Evolutionary conservation across 2,797 vertebrate species (phyloP), one percentile per base, ranked within the genome.

Genomic region (Hypotaenidia philippensis): DNA sequence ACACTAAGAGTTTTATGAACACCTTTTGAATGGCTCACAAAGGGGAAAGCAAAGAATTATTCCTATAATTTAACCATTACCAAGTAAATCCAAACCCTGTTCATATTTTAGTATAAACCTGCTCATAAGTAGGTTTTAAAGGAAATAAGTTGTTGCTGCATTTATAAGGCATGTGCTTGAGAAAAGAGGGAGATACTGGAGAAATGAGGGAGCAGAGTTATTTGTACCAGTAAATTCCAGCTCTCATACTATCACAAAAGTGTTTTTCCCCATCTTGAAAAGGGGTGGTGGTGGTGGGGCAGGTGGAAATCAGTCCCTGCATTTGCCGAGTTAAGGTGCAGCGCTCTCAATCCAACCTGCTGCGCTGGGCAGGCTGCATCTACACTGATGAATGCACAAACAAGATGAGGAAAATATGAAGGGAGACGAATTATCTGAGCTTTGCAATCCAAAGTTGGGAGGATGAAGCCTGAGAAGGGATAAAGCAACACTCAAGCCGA

Each of bases 91-190:
- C 68, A 27, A 57, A 52, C 16, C 8, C 49, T 36, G 9, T 19
- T 76, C 18, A 10, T 20, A 50, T 10, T 29, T 64, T 27, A 45
- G 17, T 5, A 55, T 13, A 44, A 79, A 87, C 49, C 8, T 44
- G 31, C 27, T 66, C 0, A 0, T 27, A 40, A 87, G 69, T 2
- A 44, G 25, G 53, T 52, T 72, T 44, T 17, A 41, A 69, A 84
- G 44, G 49, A 50, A 20, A 0, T 21, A 40, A 52, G 11, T 1
- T 13, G 21, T 1, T 34, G 56, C 20, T 38, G 44, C 15, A 21
- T 57, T 65, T 2, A 0, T 29, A 55, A 50, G 25, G 23, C 1
- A 2, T 72, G 8, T 0, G 3, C 55, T 75, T 60, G 6, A 75
- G 21, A 26, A 38, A 49, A 19, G 75, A 91, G 12, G 27, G 25